Evolutionary conservation across 2,113 vertebrate genomes (phyloP), one percentile per base, ranked within the genome.

Genomic region (Xenus cinereus): DNA sequence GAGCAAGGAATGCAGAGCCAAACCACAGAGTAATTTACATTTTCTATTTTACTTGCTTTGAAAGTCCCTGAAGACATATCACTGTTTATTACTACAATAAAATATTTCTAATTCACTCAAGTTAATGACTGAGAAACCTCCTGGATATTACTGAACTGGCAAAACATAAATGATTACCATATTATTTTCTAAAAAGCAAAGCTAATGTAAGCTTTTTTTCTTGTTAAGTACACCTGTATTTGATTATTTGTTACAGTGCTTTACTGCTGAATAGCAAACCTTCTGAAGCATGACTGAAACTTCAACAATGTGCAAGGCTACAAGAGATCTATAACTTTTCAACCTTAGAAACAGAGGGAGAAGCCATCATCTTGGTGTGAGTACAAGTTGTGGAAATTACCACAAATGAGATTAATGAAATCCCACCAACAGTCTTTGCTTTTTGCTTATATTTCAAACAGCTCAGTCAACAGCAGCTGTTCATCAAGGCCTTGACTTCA

Each of bases 81-180:
- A 37, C 51, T 90, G 73, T 95, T 97, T 95, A 94, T 95, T 95
- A 90, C 92, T 53, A 68, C 85, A 92, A 84, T 92, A 89, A 93
- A 94, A 78, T 48, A 84, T 90, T 80, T 71, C 85, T 96, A 94
- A 96, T 92, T 96, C 92, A 88, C 72, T 97, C 90, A 94, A 94
- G 85, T 84, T 95, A 97, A 88, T 91, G 88, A 93, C 88, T 62
- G 76, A 72, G 69, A 89, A 92, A 72, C 66, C 80, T 87, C 73
- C 53, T 87, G 53, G 68, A 90, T 94, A 90, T 93, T 94, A 90
- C 69, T 14, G 13, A 96, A 86, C 46, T 37, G 39, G 83, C 76
- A 90, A 92, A 95, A 93, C 48, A 71, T 75, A 93, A 95, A 67
- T 5, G 3, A 95, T 89, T 81, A 53, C 33, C 19, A 8, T 60